Evolutionary conservation across 2,113 vertebrate genomes (phyloP), one percentile per base, ranked within the genome.

Genomic region (Myanophis thanlyinensis): DNA sequence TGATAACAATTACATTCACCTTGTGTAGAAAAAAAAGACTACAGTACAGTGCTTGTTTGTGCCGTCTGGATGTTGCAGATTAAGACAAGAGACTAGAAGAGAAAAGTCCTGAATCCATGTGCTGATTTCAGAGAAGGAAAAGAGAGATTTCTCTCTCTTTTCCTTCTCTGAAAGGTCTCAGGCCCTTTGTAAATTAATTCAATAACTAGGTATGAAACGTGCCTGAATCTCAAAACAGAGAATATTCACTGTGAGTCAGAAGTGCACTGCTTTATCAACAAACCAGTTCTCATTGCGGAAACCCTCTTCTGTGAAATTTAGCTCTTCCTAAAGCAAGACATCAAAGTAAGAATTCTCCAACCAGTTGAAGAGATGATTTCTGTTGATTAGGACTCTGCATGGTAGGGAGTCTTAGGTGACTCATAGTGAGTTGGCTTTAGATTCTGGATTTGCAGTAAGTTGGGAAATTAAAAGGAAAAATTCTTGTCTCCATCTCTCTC

Each of bases 251-350:
- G 73, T 80, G 73, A 80, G 35, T 80, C 73, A 80, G 35, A 22
- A 7, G 8, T 35, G 62, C 62, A n/a, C 2, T 35, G 62, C 62
- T 73, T 80, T 80, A 44, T 44, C 20, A 7, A 35, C 44, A 80
- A 40, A 73, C 35, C 23, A 51, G 47, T 20, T 73, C 0, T 88
- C 35, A 30, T 25, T 56, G 15, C 2, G 12, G 67, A 1, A 51
- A 25, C 3, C 3, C 54, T 87, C n/a, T 53, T 94, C 27, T 91
- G 62, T 94, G 93, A 95, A 94, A 94, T 89, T 11, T 46, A 44
- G 35, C 15, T 67, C 30, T 93, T 8, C 87, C 93, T 88, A 95
- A 94, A 95, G 90, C 91, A 92, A 92, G 91, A 91, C 93, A 88
- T 93, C 89, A 91, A 91, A 92, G 85, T 95, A 93, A 88, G 88